A percentile compares a stretch with the other conserved stretches of the same genome.
Evolutionary conservation across 2,113 vertebrate species (phyloP).

Genomic region (Thalassarche chlororhynchos): DNA sequence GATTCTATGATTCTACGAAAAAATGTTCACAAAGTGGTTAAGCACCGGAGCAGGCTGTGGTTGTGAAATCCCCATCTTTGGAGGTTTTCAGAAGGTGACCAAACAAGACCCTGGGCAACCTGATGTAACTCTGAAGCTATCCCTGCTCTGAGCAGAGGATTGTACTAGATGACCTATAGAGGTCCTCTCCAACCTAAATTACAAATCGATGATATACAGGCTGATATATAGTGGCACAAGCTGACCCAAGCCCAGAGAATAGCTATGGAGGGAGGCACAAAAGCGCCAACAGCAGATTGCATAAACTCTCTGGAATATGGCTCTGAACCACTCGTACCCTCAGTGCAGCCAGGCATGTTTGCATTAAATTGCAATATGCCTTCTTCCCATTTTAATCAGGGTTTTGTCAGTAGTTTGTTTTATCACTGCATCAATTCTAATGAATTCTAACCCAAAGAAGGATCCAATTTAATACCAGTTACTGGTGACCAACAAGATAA

Average conservation of each 20-base stretch:
- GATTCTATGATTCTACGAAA: too few relatives aligned
- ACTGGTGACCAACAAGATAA: neutral
- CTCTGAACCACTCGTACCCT: neutral
- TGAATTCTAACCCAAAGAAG: neutral
- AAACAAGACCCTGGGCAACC: neutral
- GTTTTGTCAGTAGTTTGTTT: neutral
- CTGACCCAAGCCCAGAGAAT: neutral
- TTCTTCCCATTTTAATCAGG: neutral
- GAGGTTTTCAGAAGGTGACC: neutral
- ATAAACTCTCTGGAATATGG: neutral
- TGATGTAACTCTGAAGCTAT: neutral
- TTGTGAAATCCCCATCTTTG: neutral
- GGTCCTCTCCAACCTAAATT: neutral
- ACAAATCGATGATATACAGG: rapidly evolving
- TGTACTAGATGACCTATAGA: neutral
- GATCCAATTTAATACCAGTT: neutral
- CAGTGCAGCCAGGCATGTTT: neutral
- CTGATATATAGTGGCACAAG: neutral
- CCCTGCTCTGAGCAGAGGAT: neutral
- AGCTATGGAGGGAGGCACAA: neutral
- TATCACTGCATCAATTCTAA: neutral
- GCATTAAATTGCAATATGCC: neutral
- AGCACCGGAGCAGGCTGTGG: neutral
- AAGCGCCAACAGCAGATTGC: neutral
- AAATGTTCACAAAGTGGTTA: neutral